Percentiles rank a stretch among this genome's conserved stretches.
These are phyloP conservation scores for Ophioninae sp. DNA, from an alignment of 2,888 invertebrate species.

Conservation along the genomic window DNA sequence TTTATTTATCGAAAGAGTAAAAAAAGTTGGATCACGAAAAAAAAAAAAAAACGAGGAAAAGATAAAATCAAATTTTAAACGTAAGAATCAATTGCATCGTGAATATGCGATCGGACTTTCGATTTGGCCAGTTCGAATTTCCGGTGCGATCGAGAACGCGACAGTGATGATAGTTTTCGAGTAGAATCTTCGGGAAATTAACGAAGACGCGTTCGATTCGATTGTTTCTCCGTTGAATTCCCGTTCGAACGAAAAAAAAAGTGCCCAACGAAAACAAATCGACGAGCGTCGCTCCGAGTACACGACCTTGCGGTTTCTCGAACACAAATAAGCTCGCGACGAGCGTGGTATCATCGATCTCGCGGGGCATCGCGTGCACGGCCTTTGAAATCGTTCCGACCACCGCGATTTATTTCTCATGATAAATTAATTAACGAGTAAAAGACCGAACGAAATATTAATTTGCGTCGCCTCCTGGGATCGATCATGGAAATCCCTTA, in stretches of 20 bases:
- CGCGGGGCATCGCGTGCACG: constrained; percentile 42
- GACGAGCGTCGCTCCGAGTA: not conserved
- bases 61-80: no score
- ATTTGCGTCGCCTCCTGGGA: no score
- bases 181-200: not conserved
- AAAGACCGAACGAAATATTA: not conserved
- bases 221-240: not conserved
- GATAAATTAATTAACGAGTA: constrained; percentile 18
- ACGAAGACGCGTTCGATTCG: not conserved
- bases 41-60: no score
- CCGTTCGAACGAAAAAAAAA: not conserved
- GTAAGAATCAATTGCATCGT: no score
- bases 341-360: constrained; percentile 49
- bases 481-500: no score
- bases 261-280: not conserved
- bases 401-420: constrained; percentile 23
- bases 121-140: not conserved
- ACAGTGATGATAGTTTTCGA: not conserved
- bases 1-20: no score
- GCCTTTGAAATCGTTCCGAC: constrained; percentile 43
- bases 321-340: constrained; percentile 31
- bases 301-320: constrained; percentile 50
- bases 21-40: no score
- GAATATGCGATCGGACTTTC: not conserved
- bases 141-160: not conserved